Conservation (phyloP, 2,888 invertebrate species). For the Agonopterix arenella region DNA sequence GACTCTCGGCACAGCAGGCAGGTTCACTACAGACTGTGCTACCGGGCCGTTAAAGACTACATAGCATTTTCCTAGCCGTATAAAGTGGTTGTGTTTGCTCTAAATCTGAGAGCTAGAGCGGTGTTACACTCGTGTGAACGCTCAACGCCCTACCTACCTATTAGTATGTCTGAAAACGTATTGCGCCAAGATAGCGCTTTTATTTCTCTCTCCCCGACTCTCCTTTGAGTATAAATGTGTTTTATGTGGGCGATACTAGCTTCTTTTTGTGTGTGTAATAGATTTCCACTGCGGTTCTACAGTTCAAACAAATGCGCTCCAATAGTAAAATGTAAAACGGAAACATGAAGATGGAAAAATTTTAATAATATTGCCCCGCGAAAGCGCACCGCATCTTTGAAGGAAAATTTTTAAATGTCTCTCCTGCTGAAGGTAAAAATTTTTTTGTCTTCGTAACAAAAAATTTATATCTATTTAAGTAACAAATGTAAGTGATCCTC, state of each 20-base stretch:
- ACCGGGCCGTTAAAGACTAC: background rate
- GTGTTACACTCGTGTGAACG: slow-evolving; percentile 9
- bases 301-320: no score
- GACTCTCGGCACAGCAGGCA: no score
- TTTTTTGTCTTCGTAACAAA: slow-evolving; percentile 5
- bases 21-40: no score
- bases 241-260: slow-evolving; percentile 9
- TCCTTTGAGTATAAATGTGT: slow-evolving; percentile 36
- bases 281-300: slow-evolving; percentile 21
- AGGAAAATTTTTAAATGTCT: slow-evolving; percentile 15
- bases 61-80: slow-evolving; percentile 29
- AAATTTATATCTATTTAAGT: slow-evolving; percentile 7
- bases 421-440: slow-evolving; percentile 4
- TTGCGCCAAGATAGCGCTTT: slow-evolving; percentile 48
- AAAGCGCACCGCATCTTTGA: slow-evolving; percentile 5
- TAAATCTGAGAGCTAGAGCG: slow-evolving; percentile 32
- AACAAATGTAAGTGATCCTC: slow-evolving; percentile 9
- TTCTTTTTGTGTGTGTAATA: slow-evolving; percentile 7
- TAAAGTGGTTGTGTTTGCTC: slow-evolving; percentile 30
- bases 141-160: slow-evolving; percentile 23
- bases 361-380: slow-evolving; percentile 12
- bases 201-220: slow-evolving; percentile 38
- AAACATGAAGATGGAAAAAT: background rate
- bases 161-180: slow-evolving; percentile 41
- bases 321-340: no score